Conservation (phyloP, 2,113 vertebrate species). For the Engystomops pustulosus region DNA sequence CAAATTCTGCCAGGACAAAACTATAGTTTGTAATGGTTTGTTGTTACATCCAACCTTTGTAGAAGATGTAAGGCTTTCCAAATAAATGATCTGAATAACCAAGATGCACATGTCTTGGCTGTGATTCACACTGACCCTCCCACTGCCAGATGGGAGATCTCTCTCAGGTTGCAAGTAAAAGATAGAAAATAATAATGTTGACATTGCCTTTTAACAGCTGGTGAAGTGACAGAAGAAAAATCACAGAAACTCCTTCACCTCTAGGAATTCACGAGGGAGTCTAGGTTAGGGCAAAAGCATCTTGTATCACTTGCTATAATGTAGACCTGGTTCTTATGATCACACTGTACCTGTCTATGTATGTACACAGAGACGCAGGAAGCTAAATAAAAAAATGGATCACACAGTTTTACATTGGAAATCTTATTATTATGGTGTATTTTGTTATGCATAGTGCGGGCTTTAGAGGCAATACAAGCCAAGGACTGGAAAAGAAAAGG, state of each 20-base stretch:
- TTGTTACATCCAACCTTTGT: background rate
- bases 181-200: constrained; percentile 32
- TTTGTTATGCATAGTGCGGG: too few relatives aligned
- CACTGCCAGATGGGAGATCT: constrained; percentile 32
- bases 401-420: too few relatives aligned
- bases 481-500: too few relatives aligned
- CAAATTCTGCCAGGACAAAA: background rate
- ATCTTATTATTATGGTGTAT: too few relatives aligned
- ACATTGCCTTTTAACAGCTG: constrained; percentile 29
- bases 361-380: too few relatives aligned
- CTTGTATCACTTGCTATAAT: background rate
- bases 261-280: constrained; percentile 43
- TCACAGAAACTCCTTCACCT: constrained; percentile 48
- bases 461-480: too few relatives aligned
- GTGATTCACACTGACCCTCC: constrained; percentile 2
- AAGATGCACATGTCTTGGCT: constrained; percentile 4
- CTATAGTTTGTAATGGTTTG: background rate
- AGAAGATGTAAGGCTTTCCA: background rate
- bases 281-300: background rate
- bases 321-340: background rate
- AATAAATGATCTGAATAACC: constrained; percentile 15
- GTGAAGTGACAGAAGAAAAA: constrained; percentile 26
- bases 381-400: too few relatives aligned
- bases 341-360: background rate
- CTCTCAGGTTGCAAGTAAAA: background rate